Base-by-base conservation (phyloP, 2,888 invertebrate genomes). In the Periphyllus acericola region DNA sequence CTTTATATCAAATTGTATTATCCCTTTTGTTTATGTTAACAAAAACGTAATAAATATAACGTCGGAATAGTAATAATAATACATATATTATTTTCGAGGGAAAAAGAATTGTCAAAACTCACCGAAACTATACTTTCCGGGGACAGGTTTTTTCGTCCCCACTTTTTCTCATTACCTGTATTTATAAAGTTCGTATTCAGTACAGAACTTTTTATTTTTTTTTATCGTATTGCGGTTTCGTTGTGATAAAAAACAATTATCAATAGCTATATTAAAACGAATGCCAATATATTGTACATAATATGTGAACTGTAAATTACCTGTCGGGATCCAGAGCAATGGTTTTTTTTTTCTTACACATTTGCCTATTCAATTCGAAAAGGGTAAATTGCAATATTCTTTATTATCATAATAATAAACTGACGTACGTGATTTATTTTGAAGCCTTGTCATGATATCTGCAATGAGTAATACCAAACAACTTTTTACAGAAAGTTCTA, bases 1-100 rank as follows among this genome's bases (percentile, higher is more conserved):
- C 76, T 84, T 84, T 84, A 32, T 78, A 68, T 78, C 66, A 78
- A 76, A 84, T 52, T 34, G 66, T 84, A 76, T 76, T 75, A 84
- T 76, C 84, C 84, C 66, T 68, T 76, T 84, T 78, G 84, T 84
- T 84, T 76, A 66, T 84, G 84, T 84, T 76, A 84, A 76, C 76
- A n/a, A 84, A 84, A 84, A 66, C 46, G 76, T 32, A 84, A 84
- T 84, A 84, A 84, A 83, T 75, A 75, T 75, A 60, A 83, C 40
- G 75, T 76, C 40, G 66, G 36, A 84, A 84, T 9, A 46, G 74
- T 60, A 55, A 75, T 60, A 84, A 68, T 40, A 66, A 46, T 46
- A 21, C 32, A 60, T 83, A 21, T 46, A 60, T 83, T 83, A 19
- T 83, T 83, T 32, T 34, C 9, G 3, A 11, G 40, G 6, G 21